Evolutionary conservation across 30 jellyfish, hydroid and myxozoan genomes (phyloP), one percentile per base, ranked within the genome.

Genomic region (Hydractinia echinata): DNA sequence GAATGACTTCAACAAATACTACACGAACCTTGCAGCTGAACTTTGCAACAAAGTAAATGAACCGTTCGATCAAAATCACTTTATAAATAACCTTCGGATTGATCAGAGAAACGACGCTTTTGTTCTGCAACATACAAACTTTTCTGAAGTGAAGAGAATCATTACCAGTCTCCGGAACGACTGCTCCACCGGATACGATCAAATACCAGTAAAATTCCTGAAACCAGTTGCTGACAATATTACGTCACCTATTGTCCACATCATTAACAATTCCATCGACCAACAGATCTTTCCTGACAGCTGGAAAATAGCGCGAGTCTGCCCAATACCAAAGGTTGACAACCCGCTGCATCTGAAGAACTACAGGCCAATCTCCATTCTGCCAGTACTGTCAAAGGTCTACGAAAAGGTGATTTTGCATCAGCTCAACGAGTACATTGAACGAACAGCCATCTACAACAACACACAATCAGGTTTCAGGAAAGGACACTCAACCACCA

Each of bases 271-370:
- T 0, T 58, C 69, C 18, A 58, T 58, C 69, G 69, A 58, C 18
- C 18, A 18, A 13, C 15, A 58, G 18, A 58, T 18, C 15, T 58
- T 58, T 58, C 69, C 69, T 11, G 19, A 58, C 15, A 13, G 19
- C 15, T 58, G 69, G 69, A 58, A 58, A 58, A 58, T 2, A 58
- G 69, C 69, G 15, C 69, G 69, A 11, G 69, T 58, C 18, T 58
- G 69, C 69, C 69, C 69, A 13, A 58, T 58, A 58, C 69, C 69
- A 58, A 58, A 58, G 18, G 69, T 58, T 58, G 69, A 58, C 69
- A 58, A 58, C 69, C 69, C 69, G 15, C 15, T 16, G 18, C 15
- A 58, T 13, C 69, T 58, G 18, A 58, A 58, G 69, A 3, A 58
- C 18, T 58, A 58, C 18, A 13, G 69, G 18, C 69, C 69, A 58